A percentile compares a stretch with the other conserved stretches of the same genome.
These are phyloP conservation scores for Peromyscus leucopus DNA, from an alignment of 2,113 vertebrate genomes.

Conservation along the genomic window DNA sequence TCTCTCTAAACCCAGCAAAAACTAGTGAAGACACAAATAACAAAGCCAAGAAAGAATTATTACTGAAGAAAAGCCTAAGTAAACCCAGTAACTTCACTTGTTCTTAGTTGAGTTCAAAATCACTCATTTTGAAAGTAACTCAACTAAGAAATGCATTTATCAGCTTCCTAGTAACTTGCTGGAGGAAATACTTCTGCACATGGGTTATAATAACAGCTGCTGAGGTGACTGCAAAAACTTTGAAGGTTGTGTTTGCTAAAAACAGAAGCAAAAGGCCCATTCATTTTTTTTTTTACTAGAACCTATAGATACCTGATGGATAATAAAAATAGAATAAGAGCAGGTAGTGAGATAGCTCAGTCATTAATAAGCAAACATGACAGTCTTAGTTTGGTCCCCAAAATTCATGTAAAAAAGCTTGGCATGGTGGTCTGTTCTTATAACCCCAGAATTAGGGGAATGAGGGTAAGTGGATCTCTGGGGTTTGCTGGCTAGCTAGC, in stretches of 20 bases:
- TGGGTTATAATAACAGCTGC: not conserved
- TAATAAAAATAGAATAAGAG: not conserved
- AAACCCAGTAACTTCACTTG: not conserved
- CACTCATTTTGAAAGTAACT: not conserved
- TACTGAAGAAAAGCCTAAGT: not conserved
- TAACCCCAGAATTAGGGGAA: too few species aligned
- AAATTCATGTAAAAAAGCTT: not conserved
- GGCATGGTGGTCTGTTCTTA: not conserved
- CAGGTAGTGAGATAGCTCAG: not conserved
- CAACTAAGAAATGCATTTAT: not conserved
- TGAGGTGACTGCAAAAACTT: not conserved
- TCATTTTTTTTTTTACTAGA: not conserved
- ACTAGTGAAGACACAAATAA: not conserved
- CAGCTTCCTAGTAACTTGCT: not conserved
- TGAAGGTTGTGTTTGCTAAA: not conserved
- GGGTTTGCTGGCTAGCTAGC: not conserved
- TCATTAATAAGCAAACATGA: not conserved
- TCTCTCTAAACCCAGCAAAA: not conserved
- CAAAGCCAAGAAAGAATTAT: not conserved
- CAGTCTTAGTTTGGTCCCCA: not conserved
- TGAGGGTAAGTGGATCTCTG: not conserved
- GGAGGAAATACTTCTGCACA: not conserved
- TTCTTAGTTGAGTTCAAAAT: not conserved
- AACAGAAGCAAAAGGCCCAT: not conserved
- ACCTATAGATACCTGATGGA: not conserved